Evolutionary conservation across 2,888 invertebrate species (phyloP).

Genomic region (Mythimna loreyi): DNA sequence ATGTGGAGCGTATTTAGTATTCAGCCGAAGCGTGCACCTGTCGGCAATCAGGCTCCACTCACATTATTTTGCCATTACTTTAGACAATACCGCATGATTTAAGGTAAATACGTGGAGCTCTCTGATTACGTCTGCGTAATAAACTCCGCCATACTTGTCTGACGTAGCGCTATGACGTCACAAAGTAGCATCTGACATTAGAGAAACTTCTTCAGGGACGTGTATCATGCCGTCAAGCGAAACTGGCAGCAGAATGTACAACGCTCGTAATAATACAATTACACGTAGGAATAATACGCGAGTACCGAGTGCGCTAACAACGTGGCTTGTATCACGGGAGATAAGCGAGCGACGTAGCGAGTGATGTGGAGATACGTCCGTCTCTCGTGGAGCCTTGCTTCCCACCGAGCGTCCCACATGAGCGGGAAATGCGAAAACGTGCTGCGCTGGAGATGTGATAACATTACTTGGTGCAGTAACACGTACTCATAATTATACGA

Average conservation of each 20-base stretch:
- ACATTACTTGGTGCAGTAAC: slow-evolving; percentile 5
- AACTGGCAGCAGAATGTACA: slow-evolving; percentile 34
- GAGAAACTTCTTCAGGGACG: slow-evolving; percentile 30
- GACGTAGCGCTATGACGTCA: slow-evolving; percentile 21
- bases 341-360: slow-evolving; percentile 53
- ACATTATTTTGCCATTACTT: slow-evolving; percentile 81
- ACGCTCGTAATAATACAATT: slow-evolving; percentile 53
- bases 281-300: slow-evolving; percentile 47
- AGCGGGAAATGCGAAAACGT: slow-evolving; percentile 31
- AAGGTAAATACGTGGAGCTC: slow-evolving; percentile 70
- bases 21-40: slow-evolving; percentile 79
- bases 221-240: slow-evolving; percentile 36
- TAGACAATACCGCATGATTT: slow-evolving; percentile 79
- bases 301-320: slow-evolving; percentile 51
- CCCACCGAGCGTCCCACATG: slow-evolving; percentile 14
- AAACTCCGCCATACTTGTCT: slow-evolving; percentile 46
- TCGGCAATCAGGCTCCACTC: slow-evolving; percentile 79
- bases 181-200: slow-evolving; percentile 37
- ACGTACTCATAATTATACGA: slow-evolving; percentile 26
- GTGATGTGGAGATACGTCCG: slow-evolving; percentile 41
- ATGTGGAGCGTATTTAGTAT: slow-evolving; percentile 74
- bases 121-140: slow-evolving; percentile 66
- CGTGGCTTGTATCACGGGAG: slow-evolving; percentile 52
- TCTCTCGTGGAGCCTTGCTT: slow-evolving; percentile 26
- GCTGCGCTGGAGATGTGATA: slow-evolving; percentile 21